Evolutionary conservation across 2,888 invertebrate species (phyloP), one percentile per base, ranked within the genome.

Genomic region (Spilarctia lutea): DNA sequence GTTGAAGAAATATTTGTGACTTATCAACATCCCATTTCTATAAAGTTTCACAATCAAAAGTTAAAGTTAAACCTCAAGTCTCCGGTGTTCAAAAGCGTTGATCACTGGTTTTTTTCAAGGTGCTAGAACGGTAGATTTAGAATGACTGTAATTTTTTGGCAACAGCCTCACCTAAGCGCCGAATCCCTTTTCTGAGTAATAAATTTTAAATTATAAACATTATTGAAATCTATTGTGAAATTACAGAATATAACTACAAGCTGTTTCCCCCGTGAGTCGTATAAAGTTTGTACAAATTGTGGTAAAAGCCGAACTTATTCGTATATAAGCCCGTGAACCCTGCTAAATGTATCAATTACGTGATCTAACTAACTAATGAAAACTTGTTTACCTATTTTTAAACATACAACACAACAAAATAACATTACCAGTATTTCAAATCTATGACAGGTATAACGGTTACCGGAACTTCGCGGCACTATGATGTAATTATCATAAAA

Each of bases 371-470:
- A 72, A 79, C 79, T 76, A 80, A 84, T 86, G 82, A 79, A 81
- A 81, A 82, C 80, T 83, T 88, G 87, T 88, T 91, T 89, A 87
- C 88, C 85, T 83, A 84, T 88, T 86, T 87, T 84, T 84, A 84
- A 78, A 74, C 74, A 80, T 71, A 81, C 75, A 63, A 83, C 86
- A 86, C 82, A 78, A 78, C 83, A 81, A 87, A 87, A 87, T 84
- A 85, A 80, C 86, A 88, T 88, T 86, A 83, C 86, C 89, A 89
- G 85, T 93, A 92, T 90, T 90, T 93, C 90, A 93, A 90, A 89
- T 85, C 86, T 87, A 88, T 90, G 91, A 91, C 90, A 90, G 90
- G 87, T 88, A 89, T 89, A 91, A 92, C 89, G 88, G 90, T 89
- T 88, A 87, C 84, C 85, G 87, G 87, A 90, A 91, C 89, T 90